Evolutionary conservation across 2,888 invertebrate genomes (phyloP), one percentile per base, ranked within the genome.

Genomic region (Eupsilia transversa): DNA sequence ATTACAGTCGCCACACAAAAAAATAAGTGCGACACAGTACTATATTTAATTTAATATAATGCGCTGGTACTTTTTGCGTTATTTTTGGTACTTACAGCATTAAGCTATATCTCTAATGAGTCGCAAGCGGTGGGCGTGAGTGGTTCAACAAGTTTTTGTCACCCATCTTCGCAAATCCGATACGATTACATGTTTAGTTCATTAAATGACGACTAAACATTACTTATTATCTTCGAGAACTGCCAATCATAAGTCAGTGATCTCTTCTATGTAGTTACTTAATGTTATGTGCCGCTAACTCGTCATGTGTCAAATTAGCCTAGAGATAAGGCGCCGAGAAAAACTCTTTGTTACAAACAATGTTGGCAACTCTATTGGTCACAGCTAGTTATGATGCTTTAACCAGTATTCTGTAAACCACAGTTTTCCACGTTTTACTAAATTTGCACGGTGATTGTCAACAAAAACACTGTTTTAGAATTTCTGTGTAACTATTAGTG

Each of bases 221-320:
- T 77, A 83, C 72, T 88, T 84, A 89, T 91, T 91, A 91, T 91
- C 87, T 87, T 33, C 66, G 74, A 87, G 82, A 81, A 74, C 87
- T 92, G 92, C 89, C 91, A 92, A 92, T 93, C 92, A 91, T 76
- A 70, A 77, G 92, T 91, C 92, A 88, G 88, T 93, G 92, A 93
- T 90, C 93, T 84, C 87, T 72, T 43, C 46, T 70, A 3, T 61
- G 54, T 64, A 68, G 61, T 77, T 69, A 83, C 72, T 77, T 69
- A 79, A 83, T 79, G 52, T 68, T 75, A 72, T 75, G 63, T 72
- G 70, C 72, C 38, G 56, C 68, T 80, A 80, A 82, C 82, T 79
- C 66, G 80, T 80, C 86, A 84, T 74, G 71, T 86, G 87, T 87
- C 87, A 86, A 86, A 87, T 84, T 87, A 87, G 67, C 38, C 23